Percentiles rank a stretch among this genome's conserved stretches.
Evolutionary conservation across 2,888 invertebrate genomes (phyloP).

Genomic region (Deilephila elpenor): DNA sequence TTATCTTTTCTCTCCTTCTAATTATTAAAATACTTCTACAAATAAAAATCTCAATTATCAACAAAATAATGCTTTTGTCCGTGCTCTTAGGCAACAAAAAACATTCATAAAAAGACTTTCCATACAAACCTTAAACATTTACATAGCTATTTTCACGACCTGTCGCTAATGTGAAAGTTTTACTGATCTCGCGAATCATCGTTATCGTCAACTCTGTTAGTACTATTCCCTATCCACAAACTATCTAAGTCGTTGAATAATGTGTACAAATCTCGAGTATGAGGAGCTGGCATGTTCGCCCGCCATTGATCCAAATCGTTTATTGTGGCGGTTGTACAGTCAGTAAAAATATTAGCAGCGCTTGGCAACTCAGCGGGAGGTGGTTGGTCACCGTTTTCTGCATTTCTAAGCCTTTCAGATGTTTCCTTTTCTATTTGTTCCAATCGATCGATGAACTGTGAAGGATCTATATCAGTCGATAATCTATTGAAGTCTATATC

Average conservation of each 20-base stretch:
- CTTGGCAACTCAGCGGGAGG: conserved; percentile 34
- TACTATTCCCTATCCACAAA: conserved; percentile 32
- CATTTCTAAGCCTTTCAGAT: conserved; percentile 59
- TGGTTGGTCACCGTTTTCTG: conserved; percentile 35
- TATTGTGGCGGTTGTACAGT: conserved; percentile 42
- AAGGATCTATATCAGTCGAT: conserved; percentile 60
- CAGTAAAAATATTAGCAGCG: conserved; percentile 33
- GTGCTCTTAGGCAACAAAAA: neutral
- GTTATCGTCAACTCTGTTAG: conserved; percentile 26
- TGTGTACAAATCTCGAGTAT: conserved; percentile 37
- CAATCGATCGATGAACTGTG: conserved; percentile 69
- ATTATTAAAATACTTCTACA: neutral
- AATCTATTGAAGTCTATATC: conserved; percentile 68
- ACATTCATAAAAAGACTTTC: neutral
- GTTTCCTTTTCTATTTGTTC: conserved; percentile 77
- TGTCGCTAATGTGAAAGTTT: conserved; percentile 27
- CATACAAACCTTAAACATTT: conserved; percentile 17
- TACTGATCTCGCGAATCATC: conserved; percentile 20
- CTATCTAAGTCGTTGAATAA: conserved; percentile 41
- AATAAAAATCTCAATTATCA: neutral
- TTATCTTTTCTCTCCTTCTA: neutral
- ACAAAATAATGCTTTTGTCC: neutral
- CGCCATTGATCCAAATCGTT: conserved; percentile 55
- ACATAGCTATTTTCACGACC: conserved; percentile 22
- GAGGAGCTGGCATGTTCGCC: conserved; percentile 29